phyloP scores from a whole-genome alignment of 2,797 vertebrate genomes.

The Tiaroga cobitis region DNA sequence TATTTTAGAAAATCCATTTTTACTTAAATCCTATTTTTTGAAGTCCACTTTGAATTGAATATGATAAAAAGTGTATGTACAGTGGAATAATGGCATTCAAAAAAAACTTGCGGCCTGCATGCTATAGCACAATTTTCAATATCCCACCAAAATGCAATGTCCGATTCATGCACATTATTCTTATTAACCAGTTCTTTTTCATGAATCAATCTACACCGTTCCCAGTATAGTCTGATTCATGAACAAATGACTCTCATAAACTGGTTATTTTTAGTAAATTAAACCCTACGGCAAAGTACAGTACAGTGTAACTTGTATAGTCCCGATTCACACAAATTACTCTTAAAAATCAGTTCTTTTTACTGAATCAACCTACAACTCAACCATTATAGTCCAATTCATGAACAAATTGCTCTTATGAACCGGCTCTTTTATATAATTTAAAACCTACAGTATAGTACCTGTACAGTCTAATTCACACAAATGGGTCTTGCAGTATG shows the following conservation, averaged over 20 bases:
- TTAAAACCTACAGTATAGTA: neutral
- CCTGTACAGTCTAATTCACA: too few species aligned
- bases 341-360: neutral
- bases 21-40: neutral
- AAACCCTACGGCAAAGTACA: neutral
- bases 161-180: neutral
- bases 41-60: neutral
- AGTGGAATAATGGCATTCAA: neutral
- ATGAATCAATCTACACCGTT: neutral
- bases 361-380: neutral
- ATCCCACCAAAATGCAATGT: neutral
- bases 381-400: neutral
- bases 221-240: neutral
- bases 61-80: neutral
- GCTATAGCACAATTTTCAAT: neutral
- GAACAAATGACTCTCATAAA: neutral
- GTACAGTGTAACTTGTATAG: neutral
- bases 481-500: too few species aligned
- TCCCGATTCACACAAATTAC: neutral
- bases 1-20: neutral
- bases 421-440: neutral
- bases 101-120: neutral
- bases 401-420: neutral
- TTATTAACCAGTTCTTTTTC: neutral
- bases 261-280: neutral